phyloP scores from a whole-genome alignment of 2,113 vertebrate species.

The Nicator chloris region DNA sequence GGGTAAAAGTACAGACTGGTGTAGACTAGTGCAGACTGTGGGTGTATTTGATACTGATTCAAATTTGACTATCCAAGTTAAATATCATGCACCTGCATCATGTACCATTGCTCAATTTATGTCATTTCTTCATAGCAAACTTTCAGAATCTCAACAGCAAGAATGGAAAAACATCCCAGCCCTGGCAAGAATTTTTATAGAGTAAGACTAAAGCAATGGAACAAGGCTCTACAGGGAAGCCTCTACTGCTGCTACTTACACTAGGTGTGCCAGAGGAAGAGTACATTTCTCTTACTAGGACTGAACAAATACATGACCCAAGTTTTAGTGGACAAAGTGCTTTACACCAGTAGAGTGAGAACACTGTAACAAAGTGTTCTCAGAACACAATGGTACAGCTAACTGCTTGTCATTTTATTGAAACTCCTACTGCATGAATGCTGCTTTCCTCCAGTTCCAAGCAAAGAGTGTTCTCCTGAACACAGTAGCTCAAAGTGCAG shows the following conservation, averaged over 20 bases:
- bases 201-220: not conserved
- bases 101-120: not conserved
- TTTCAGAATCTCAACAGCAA: not conserved
- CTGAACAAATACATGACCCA: not conserved
- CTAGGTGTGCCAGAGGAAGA: not conserved
- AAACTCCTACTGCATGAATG: not conserved
- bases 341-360: not conserved
- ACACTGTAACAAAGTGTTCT: not conserved
- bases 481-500: not conserved
- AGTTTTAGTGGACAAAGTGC: not conserved
- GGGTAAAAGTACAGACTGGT: not conserved
- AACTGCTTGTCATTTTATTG: not conserved
- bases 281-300: not conserved
- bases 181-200: not conserved
- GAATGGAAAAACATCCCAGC: not conserved
- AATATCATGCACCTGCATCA: not conserved
- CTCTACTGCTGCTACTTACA: accelerated
- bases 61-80: not conserved
- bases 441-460: not conserved
- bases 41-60: not conserved
- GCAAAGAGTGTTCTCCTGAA: not conserved
- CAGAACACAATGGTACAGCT: not conserved
- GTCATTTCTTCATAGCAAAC: not conserved
- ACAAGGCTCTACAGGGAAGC: not conserved
- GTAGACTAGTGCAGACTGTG: not conserved